These are phyloP conservation scores for Macrotrachela quadricornifera DNA, from an alignment of 1,140 invertebrate species.

Conservation along the genomic window DNA sequence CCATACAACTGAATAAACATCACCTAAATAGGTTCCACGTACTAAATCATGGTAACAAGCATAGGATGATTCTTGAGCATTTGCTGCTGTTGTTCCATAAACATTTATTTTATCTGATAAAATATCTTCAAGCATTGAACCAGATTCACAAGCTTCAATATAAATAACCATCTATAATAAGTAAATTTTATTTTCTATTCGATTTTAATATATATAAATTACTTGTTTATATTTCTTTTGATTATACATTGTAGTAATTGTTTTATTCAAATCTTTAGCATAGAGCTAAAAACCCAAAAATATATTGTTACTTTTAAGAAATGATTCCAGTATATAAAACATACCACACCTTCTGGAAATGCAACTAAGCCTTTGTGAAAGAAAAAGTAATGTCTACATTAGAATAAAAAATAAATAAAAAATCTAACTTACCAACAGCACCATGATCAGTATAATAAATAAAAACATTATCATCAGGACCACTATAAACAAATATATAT, in stretches of 20 bases:
- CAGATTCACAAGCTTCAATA: constrained; percentile 45
- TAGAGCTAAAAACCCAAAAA: constrained; percentile 22
- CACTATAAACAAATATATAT: constrained; percentile 25
- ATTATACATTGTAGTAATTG: constrained; percentile 32
- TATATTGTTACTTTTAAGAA: background rate
- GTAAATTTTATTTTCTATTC: background rate
- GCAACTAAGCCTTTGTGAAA: constrained; percentile 17
- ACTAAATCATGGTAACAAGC: constrained; percentile 39
- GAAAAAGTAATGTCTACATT: too few relatives aligned
- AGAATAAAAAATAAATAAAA: too few relatives aligned
- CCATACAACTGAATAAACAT: constrained; percentile 45
- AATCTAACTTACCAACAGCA: constrained; percentile 19
- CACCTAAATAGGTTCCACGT: constrained; percentile 36
- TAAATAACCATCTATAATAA: constrained; percentile 38
- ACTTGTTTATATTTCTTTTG: constrained; percentile 32
- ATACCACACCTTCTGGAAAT: constrained; percentile 31
- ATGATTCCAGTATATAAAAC: background rate
- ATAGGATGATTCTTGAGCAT: constrained; percentile 37
- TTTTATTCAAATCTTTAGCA: constrained; percentile 26
- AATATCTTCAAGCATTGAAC: constrained; percentile 43
- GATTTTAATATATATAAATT: background rate
- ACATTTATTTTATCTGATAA: constrained; percentile 36
- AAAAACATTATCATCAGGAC: constrained; percentile 40
- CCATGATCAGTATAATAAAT: constrained; percentile 47
- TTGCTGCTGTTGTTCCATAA: constrained; percentile 44